These are phyloP conservation scores for Saxicola maurus DNA, from an alignment of 2,797 vertebrate species.

Conservation along the genomic window DNA sequence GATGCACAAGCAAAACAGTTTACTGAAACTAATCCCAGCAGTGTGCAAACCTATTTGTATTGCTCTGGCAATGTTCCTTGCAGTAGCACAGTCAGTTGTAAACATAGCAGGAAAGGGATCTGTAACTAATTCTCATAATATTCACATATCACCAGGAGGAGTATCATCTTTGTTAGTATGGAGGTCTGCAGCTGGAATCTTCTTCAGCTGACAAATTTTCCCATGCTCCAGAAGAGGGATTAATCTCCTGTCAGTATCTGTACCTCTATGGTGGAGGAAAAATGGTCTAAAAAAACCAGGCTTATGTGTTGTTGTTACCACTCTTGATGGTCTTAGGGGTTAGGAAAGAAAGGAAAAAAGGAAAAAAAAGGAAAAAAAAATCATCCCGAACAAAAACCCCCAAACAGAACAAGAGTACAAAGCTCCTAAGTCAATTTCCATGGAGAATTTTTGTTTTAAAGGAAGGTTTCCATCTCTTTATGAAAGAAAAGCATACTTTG, in stretches of 20 bases:
- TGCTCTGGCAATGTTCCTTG: not conserved
- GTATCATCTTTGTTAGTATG: not conserved
- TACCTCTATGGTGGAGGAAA: not conserved
- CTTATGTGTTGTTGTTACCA: not conserved
- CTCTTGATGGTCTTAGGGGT: not conserved
- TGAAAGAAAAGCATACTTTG: not conserved
- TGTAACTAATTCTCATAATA: conserved; percentile 7
- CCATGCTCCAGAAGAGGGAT: not conserved
- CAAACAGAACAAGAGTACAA: not conserved
- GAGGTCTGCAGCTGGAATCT: not conserved
- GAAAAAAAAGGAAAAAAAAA: not conserved
- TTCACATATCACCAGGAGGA: not conserved
- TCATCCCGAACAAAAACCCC: accelerated
- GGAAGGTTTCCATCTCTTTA: not conserved
- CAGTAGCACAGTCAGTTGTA: not conserved
- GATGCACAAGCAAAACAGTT: not conserved
- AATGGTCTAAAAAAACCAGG: not conserved
- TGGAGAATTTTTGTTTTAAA: not conserved
- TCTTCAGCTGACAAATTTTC: not conserved
- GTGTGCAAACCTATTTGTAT: not conserved
- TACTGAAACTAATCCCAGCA: conserved; percentile 12
- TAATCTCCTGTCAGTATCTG: not conserved
- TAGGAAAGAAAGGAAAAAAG: not conserved
- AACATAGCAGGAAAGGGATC: not conserved
- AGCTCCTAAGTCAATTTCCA: not conserved